Conservation (phyloP, 2,888 invertebrate species). For the Drosophila hawaiiensis region DNA sequence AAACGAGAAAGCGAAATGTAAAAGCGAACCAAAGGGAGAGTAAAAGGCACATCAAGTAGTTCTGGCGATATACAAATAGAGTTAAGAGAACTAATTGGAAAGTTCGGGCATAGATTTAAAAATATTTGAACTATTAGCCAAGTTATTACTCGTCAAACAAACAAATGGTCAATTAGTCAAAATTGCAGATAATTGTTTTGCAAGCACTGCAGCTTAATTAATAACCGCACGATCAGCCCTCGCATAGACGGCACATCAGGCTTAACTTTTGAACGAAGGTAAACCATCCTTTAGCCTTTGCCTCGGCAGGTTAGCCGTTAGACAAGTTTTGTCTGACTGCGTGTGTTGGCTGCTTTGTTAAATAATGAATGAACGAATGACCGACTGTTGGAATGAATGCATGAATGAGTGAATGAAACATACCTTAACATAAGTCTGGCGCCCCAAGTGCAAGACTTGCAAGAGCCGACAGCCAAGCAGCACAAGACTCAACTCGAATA, state of each 20-base stretch:
- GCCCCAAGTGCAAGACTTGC: constrained; percentile 19
- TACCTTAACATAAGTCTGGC: constrained; percentile 41
- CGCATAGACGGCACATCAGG: constrained; percentile 5
- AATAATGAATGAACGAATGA: constrained; percentile 68
- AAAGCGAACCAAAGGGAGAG: not conserved
- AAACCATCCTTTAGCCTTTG: constrained; percentile 42
- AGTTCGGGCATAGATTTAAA: not conserved
- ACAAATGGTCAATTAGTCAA: not conserved
- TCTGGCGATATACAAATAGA: not conserved
- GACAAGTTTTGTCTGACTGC: constrained; percentile 30
- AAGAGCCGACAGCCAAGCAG: constrained; percentile 4
- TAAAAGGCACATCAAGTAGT: constrained; percentile 15
- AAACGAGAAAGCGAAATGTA: constrained; percentile 5
- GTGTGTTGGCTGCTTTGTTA: constrained; percentile 56
- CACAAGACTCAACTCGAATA: constrained; percentile 25
- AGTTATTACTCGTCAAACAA: not conserved
- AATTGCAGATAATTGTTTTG: not conserved
- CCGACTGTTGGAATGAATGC: constrained; percentile 46
- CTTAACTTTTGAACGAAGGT: constrained; percentile 14
- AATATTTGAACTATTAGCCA: not conserved
- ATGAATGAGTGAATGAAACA: constrained; percentile 52
- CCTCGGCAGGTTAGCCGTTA: constrained; percentile 28
- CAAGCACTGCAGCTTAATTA: not conserved
- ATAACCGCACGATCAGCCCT: constrained; percentile 2
- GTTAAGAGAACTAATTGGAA: not conserved